Percentiles rank a stretch among this genome's conserved stretches.
These are phyloP conservation scores for Upupa epops DNA, from an alignment of 2,113 vertebrate genomes.

Conservation along the genomic window DNA sequence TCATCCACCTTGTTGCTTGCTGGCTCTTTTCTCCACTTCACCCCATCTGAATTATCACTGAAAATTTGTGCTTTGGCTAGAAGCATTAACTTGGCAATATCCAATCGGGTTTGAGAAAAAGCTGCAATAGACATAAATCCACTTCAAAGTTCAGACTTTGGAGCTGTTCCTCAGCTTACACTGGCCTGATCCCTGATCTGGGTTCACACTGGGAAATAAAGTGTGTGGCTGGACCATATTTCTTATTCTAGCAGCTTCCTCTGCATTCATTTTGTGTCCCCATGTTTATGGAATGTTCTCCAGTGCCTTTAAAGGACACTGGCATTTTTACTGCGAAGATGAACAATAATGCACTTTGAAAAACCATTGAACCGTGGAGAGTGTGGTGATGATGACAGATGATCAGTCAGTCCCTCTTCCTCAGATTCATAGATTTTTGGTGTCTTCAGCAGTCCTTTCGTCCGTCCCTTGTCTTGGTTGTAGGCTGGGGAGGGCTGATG, in stretches of 20 bases:
- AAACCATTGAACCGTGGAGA: not conserved
- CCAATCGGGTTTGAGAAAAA: not conserved
- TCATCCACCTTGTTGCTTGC: accelerated
- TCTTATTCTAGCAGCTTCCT: not conserved
- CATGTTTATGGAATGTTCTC: not conserved
- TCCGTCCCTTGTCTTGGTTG: too few relatives aligned
- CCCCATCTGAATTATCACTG: not conserved
- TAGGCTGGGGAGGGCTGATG: too few relatives aligned
- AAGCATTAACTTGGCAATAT: not conserved
- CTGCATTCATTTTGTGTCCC: not conserved
- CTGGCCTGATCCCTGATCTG: not conserved
- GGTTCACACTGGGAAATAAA: not conserved
- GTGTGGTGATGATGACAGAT: too few relatives aligned
- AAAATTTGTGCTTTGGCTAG: not conserved
- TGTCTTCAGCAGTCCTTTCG: too few relatives aligned
- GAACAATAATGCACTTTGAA: not conserved
- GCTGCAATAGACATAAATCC: not conserved
- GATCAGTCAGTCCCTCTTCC: too few relatives aligned
- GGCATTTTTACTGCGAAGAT: not conserved
- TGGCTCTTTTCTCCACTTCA: not conserved
- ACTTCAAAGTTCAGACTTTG: not conserved
- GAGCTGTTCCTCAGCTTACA: not conserved
- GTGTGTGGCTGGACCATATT: not conserved
- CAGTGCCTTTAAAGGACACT: not conserved
- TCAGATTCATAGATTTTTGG: too few relatives aligned